These are phyloP conservation scores for Drosophila arizonae DNA, from an alignment of 1,140 invertebrate species.

Conservation along the genomic window DNA sequence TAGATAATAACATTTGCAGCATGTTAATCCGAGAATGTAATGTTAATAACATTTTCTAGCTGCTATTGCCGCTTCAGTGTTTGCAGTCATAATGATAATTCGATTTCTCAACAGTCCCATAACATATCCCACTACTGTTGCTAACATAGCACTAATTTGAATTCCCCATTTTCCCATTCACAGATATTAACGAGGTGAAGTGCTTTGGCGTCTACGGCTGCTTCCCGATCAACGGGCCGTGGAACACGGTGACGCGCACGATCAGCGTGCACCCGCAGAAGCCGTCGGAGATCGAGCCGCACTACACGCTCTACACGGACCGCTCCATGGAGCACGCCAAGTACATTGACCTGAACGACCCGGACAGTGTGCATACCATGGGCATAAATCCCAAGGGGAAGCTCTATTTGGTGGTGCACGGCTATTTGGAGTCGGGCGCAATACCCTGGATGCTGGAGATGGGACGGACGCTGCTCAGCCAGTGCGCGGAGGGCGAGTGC, in stretches of 20 bases:
- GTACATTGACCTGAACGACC: slow-evolving; percentile 86
- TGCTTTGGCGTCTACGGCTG: slow-evolving; percentile 93
- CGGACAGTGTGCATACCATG: slow-evolving; percentile 85
- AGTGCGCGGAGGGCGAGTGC: slow-evolving; percentile 87
- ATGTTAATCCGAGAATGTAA: background rate
- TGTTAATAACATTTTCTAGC: background rate
- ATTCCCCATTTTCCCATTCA: slow-evolving; percentile 8
- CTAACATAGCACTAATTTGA: background rate
- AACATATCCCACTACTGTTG: background rate
- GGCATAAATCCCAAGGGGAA: slow-evolving; percentile 86
- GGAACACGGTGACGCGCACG: slow-evolving; percentile 89
- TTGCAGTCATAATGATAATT: background rate
- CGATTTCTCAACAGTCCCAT: background rate
- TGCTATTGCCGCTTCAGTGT: too few relatives aligned
- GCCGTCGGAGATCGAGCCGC: slow-evolving; percentile 84
- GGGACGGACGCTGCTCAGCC: slow-evolving; percentile 85
- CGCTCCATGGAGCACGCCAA: slow-evolving; percentile 84
- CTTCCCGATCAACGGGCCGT: slow-evolving; percentile 91
- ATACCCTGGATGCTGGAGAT: slow-evolving; percentile 86
- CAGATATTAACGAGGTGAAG: slow-evolving; percentile 83
- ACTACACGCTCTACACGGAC: slow-evolving; percentile 85
- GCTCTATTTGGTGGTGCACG: slow-evolving; percentile 91
- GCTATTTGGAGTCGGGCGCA: slow-evolving; percentile 92
- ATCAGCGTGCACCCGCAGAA: slow-evolving; percentile 90
- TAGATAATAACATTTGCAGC: background rate